These are phyloP conservation scores for Meliscaeva auricollis DNA, from an alignment of 2,888 invertebrate species.

Conservation along the genomic window DNA sequence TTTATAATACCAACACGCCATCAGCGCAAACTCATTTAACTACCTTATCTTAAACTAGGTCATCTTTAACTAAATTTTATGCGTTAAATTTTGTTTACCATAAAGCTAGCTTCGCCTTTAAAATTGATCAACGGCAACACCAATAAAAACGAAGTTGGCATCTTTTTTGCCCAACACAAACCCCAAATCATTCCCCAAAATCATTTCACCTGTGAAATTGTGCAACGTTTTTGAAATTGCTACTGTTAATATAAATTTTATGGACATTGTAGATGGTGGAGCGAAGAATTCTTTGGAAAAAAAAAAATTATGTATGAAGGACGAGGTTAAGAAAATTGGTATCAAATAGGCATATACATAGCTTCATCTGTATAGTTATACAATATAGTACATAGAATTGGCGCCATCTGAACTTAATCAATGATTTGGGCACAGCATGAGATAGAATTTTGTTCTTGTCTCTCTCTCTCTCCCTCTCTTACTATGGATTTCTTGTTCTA, in stretches of 20 bases:
- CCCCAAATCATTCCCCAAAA: background rate
- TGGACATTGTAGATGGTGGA: conserved; percentile 33
- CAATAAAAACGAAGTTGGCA: background rate
- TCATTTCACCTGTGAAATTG: conserved; percentile 59
- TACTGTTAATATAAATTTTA: conserved; percentile 59
- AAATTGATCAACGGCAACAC: background rate
- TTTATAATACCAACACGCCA: no score
- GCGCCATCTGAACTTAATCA: conserved; percentile 57
- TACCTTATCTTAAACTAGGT: no score
- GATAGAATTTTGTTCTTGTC: conserved; percentile 11
- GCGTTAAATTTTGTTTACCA: no score
- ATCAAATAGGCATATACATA: background rate
- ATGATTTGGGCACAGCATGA: conserved; percentile 46
- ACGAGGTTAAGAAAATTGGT: conserved; percentile 20
- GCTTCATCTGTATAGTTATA: background rate
- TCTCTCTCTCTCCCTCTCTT: background rate
- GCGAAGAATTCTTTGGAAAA: conserved; percentile 37
- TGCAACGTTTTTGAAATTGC: conserved; percentile 65
- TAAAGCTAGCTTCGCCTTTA: no score
- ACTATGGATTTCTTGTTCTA: conserved; percentile 10
- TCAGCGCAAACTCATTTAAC: no score
- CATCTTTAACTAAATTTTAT: no score
- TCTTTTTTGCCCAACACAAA: conserved; percentile 2
- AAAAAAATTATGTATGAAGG: conserved; percentile 53
- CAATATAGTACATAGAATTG: conserved; percentile 15